Evolutionary conservation across 1,140 invertebrate genomes (phyloP).

Genomic region (Bilobella aurantiaca): DNA sequence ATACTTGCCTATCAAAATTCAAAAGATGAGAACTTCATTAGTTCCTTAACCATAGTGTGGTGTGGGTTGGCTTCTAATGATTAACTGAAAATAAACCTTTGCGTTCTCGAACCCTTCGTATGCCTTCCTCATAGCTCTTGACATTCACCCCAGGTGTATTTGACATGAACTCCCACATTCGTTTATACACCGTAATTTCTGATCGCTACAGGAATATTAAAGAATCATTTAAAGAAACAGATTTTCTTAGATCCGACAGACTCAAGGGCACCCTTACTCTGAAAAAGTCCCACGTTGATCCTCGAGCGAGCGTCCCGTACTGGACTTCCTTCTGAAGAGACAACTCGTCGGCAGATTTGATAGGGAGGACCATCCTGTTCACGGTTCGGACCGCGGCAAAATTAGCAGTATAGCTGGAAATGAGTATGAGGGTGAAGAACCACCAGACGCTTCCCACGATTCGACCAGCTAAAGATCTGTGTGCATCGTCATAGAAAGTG

Average conservation of each 20-base stretch:
- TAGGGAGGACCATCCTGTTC: slow-evolving; percentile 50
- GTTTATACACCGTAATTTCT: slow-evolving; percentile 50
- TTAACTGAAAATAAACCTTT: too few relatives aligned
- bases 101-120: slow-evolving; percentile 44
- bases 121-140: slow-evolving; percentile 46
- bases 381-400: slow-evolving; percentile 46
- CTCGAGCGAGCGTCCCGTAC: slow-evolving; percentile 51
- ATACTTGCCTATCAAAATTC: slow-evolving; percentile 48
- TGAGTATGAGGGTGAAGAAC: slow-evolving; percentile 62
- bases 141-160: slow-evolving; percentile 44
- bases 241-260: background rate
- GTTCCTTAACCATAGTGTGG: too few relatives aligned
- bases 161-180: slow-evolving; percentile 51
- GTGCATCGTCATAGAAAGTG: background rate
- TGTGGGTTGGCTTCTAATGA: too few relatives aligned
- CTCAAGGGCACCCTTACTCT: slow-evolving; percentile 37
- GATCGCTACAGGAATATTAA: slow-evolving; percentile 45
- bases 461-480: slow-evolving; percentile 52
- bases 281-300: slow-evolving; percentile 55
- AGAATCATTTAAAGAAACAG: background rate
- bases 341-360: slow-evolving; percentile 55
- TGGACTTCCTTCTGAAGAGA: slow-evolving; percentile 54
- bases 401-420: slow-evolving; percentile 59
- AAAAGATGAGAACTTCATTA: too few relatives aligned
- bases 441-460: slow-evolving; percentile 57